Percentiles rank a stretch among this genome's conserved stretches.
Evolutionary conservation across 1,140 invertebrate genomes (phyloP).

Genomic region (Pogonomyrmex barbatus): DNA sequence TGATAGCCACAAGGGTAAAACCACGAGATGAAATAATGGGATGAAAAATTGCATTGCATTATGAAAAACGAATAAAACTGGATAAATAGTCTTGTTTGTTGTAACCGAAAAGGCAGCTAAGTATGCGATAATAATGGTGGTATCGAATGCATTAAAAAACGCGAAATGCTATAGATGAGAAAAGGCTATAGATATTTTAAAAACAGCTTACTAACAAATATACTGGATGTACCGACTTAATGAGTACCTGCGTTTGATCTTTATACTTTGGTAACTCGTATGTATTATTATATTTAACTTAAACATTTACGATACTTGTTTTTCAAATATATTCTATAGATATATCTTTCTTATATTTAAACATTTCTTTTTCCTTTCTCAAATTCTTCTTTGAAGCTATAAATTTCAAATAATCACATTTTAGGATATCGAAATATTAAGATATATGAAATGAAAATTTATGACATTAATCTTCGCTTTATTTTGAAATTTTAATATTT

Average conservation of each 20-base stretch:
- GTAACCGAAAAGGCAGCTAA: not conserved
- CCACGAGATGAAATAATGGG: slow-evolving; percentile 21
- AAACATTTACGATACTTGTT: slow-evolving; percentile 58
- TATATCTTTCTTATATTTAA: not conserved
- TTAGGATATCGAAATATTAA: not conserved
- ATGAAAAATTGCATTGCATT: slow-evolving; percentile 33
- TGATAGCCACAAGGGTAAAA: slow-evolving; percentile 30
- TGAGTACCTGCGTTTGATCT: slow-evolving; percentile 76
- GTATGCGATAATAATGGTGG: slow-evolving; percentile 33
- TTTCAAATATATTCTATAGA: slow-evolving; percentile 16
- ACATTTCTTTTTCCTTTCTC: not conserved
- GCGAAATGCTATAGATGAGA: slow-evolving; percentile 60
- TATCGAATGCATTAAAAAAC: slow-evolving; percentile 64
- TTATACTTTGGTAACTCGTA: slow-evolving; percentile 62
- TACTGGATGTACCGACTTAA: slow-evolving; percentile 78
- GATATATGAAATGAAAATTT: not conserved
- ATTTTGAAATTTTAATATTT: not conserved
- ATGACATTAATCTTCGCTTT: not conserved
- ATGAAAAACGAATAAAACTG: slow-evolving; percentile 45
- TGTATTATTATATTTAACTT: slow-evolving; percentile 65
- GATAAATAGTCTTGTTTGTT: slow-evolving; percentile 33
- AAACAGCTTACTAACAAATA: slow-evolving; percentile 76
- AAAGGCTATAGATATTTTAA: slow-evolving; percentile 78
- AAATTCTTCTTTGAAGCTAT: not conserved
- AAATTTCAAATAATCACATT: not conserved